These are phyloP conservation scores for Phenganax marumi DNA, from an alignment of 92 coral and sea anemone species.

Conservation along the genomic window DNA sequence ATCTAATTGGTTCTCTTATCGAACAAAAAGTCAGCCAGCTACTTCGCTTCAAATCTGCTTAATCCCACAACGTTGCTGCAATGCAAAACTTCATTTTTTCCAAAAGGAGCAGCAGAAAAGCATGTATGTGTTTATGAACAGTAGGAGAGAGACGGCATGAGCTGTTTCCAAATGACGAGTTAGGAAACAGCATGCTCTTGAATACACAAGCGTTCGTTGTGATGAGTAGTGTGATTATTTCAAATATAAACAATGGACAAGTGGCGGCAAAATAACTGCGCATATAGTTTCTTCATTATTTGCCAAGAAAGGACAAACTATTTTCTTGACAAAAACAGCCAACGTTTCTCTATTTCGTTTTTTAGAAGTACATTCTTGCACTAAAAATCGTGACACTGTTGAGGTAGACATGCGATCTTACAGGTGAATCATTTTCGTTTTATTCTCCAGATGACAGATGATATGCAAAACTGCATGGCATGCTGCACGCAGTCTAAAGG, in stretches of 20 bases:
- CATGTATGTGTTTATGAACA: slow-evolving; percentile 4
- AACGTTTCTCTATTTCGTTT: background rate
- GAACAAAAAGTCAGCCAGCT: slow-evolving; percentile 18
- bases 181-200: slow-evolving; percentile 28
- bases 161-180: background rate
- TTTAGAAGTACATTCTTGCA: background rate
- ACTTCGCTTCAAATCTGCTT: slow-evolving; percentile 37
- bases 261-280: slow-evolving; percentile 17
- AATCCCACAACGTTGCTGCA: slow-evolving; percentile 16
- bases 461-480: slow-evolving; percentile 33
- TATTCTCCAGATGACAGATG: slow-evolving; percentile 11
- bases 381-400: background rate
- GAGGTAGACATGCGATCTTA: background rate
- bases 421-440: background rate
- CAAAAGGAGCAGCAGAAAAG: background rate
- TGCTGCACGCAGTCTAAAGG: slow-evolving; percentile 12
- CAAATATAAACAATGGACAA: slow-evolving; percentile 17
- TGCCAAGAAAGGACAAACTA: background rate
- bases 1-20: slow-evolving; percentile 32
- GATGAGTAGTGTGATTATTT: slow-evolving; percentile 33
- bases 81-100: background rate
- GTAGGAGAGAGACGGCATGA: background rate
- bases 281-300: background rate
- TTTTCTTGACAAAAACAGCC: slow-evolving; percentile 8
- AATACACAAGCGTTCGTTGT: slow-evolving; percentile 26